These are phyloP conservation scores for Dipus sagitta DNA, from an alignment of 2,797 vertebrate species.

Conservation along the genomic window DNA sequence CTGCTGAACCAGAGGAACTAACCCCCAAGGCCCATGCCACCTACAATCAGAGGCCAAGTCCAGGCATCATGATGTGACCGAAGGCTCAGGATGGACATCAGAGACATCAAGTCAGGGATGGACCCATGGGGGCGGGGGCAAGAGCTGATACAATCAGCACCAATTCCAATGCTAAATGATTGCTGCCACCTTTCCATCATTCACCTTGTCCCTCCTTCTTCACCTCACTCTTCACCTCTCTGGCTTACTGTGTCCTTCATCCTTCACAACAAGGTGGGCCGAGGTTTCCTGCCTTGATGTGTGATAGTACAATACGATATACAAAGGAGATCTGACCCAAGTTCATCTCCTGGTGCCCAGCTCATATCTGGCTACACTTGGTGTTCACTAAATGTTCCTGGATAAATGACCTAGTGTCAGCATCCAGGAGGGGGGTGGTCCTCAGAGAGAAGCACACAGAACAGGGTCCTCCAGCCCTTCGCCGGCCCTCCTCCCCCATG, in stretches of 20 bases:
- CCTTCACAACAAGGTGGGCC: neutral
- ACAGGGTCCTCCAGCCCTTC: neutral
- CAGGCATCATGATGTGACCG: neutral
- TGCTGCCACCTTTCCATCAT: fast-evolving
- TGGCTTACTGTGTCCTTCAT: neutral
- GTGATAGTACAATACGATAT: fast-evolving
- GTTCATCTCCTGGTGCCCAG: too few relatives aligned
- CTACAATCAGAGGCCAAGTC: neutral
- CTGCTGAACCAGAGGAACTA: neutral
- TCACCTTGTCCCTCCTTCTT: neutral
- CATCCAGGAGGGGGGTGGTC: fast-evolving
- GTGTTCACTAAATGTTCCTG: neutral
- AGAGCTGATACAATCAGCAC: neutral
- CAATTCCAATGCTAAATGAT: too few relatives aligned
- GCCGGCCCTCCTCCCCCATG: fast-evolving
- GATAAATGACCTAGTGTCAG: neutral
- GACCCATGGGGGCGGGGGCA: too few relatives aligned
- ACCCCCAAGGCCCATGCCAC: neutral
- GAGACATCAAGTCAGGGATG: neutral
- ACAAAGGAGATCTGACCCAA: neutral
- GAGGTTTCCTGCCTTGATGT: neutral
- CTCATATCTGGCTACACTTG: neutral
- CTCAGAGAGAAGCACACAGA: neutral
- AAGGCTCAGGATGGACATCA: neutral
- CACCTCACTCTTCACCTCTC: neutral